These are phyloP conservation scores for Helobdella robusta DNA, from an alignment of 2,888 invertebrate genomes.

Conservation along the genomic window DNA sequence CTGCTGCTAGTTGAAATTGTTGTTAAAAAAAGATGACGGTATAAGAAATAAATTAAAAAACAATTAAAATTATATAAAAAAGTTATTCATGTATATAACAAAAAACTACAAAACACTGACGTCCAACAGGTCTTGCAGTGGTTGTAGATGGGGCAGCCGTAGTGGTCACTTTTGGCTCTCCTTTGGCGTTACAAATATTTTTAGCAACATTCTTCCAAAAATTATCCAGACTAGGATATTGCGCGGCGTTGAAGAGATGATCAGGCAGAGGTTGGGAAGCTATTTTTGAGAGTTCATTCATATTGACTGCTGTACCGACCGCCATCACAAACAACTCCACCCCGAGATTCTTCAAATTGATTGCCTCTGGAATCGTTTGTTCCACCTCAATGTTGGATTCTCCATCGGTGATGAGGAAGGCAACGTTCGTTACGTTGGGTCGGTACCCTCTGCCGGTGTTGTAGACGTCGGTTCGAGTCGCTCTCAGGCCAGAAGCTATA, in stretches of 20 bases:
- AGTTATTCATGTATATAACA: no score
- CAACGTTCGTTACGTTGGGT: constrained; percentile 39
- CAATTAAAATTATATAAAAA: no score
- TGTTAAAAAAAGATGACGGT: no score
- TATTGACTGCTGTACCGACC: constrained; percentile 38
- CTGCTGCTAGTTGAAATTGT: no score
- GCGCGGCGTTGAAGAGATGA: constrained; percentile 16
- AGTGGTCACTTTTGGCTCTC: not conserved
- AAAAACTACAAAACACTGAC: no score
- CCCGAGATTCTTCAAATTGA: constrained; percentile 40
- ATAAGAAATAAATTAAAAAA: no score
- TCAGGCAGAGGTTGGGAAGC: constrained; percentile 18
- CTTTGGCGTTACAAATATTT: constrained; percentile 12
- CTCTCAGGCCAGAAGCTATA: constrained; percentile 38
- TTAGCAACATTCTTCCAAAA: not conserved
- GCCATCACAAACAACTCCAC: constrained; percentile 37
- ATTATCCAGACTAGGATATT: constrained; percentile 10
- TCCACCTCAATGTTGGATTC: constrained; percentile 41
- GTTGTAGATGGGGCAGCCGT: not conserved
- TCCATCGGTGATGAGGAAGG: constrained; percentile 41
- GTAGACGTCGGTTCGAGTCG: constrained; percentile 38
- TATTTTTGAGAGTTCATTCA: constrained; percentile 35
- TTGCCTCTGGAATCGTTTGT: constrained; percentile 39
- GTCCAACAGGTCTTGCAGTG: no score
- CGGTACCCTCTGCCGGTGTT: constrained; percentile 35